phyloP scores from a whole-genome alignment of 2,113 vertebrate species.

The Peromyscus leucopus region DNA sequence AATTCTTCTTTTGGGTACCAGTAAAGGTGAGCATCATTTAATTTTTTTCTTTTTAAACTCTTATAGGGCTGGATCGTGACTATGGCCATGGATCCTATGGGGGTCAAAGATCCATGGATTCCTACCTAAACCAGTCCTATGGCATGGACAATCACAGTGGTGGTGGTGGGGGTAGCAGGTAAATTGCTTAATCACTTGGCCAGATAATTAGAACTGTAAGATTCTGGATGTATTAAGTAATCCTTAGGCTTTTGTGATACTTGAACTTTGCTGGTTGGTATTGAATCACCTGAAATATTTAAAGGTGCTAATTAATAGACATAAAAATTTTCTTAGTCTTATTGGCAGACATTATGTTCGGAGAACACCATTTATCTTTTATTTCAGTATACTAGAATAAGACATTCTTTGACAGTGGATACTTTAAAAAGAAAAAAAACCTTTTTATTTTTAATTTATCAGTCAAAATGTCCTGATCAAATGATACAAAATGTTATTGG shows the following conservation, averaged over 20 bases:
- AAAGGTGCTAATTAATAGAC: conserved; percentile 55
- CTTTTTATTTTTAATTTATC: conserved; percentile 55
- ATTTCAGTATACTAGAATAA: conserved; percentile 38
- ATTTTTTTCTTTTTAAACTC: conserved; percentile 86
- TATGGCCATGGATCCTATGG: conserved; percentile 91
- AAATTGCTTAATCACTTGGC: conserved; percentile 89
- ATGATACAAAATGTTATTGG: conserved; percentile 47
- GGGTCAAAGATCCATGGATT: conserved; percentile 91
- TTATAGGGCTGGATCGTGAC: conserved; percentile 90
- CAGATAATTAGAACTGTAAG: conserved; percentile 82
- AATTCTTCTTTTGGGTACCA: conserved; percentile 79
- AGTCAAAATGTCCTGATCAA: conserved; percentile 57
- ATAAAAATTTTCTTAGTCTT: conserved; percentile 62
- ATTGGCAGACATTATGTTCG: conserved; percentile 73
- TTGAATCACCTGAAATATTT: conserved; percentile 67
- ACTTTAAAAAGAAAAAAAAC: not conserved
- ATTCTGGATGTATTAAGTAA: conserved; percentile 84
- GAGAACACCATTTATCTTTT: conserved; percentile 61
- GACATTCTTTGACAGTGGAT: conserved; percentile 43
- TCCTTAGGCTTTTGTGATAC: conserved; percentile 85
- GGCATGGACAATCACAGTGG: conserved; percentile 91
- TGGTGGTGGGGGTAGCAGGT: conserved; percentile 91
- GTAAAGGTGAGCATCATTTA: conserved; percentile 83
- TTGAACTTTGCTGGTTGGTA: conserved; percentile 60
- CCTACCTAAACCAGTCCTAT: conserved; percentile 91